Conservation (phyloP, 2,888 invertebrate genomes). For the Trichogramma evanescens region DNA sequence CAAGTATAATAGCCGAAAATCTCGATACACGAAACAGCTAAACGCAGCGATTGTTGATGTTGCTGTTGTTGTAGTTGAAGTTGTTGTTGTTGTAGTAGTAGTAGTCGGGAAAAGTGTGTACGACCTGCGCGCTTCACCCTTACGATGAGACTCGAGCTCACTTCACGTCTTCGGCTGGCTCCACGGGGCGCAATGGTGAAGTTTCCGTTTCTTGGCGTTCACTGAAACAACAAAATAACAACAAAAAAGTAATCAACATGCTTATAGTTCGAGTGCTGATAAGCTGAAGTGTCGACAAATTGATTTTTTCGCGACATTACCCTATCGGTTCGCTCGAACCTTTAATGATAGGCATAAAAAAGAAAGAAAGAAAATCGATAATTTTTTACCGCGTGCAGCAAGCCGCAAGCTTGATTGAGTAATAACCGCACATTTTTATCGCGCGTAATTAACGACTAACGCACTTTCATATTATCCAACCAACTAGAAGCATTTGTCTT, state of each 20-base stretch:
- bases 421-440: too few relatives aligned
- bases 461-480: too few relatives aligned
- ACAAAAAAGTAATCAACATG: not conserved
- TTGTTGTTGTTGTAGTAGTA: constrained; percentile 1
- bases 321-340: too few relatives aligned
- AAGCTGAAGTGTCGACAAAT: too few relatives aligned
- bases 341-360: too few relatives aligned
- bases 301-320: too few relatives aligned
- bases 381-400: too few relatives aligned
- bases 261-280: too few relatives aligned
- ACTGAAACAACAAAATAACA: constrained; percentile 33
- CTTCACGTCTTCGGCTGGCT: constrained; percentile 39
- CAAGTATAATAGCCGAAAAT: constrained; percentile 19
- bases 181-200: constrained; percentile 25
- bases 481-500: too few relatives aligned
- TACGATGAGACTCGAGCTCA: constrained; percentile 32
- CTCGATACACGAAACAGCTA: constrained; percentile 33
- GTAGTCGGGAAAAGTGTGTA: constrained; percentile 26
- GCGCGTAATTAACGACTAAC: too few relatives aligned
- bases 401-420: too few relatives aligned
- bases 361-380: not conserved
- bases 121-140: constrained; percentile 38
- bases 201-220: constrained; percentile 43
- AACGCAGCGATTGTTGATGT: constrained; percentile 20
- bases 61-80: not conserved